Base-by-base conservation (phyloP, 35 echinoderm and acorn worm genomes). In the Apostichopus parvimensis region DNA sequence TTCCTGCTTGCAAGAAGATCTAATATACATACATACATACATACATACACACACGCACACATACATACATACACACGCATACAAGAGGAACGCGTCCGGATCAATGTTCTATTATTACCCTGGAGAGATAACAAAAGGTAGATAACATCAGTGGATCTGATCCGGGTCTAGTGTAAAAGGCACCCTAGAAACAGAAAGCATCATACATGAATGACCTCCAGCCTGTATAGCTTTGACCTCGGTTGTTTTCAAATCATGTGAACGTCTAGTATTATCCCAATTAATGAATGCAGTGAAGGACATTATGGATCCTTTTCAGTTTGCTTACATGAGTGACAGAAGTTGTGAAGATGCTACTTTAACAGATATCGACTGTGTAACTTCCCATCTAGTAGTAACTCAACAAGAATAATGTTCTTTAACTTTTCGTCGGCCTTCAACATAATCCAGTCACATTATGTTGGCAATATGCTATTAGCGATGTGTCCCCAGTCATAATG, bases 171-270 rank as follows among this genome's bases (percentile, higher is more conserved):
- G 28, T 2, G 1, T 34, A 34, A 34, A 34, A 34, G 28, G 87
- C 73, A 13, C 87, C 64, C 26, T 73, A 89, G 87, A 89, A 76
- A 75, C 26, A 68, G 9, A 77, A 54, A 13, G 52, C 77, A 53
- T 53, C 88, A n/a, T 18, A 8, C 24, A 77, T 90, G 70, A 90
- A 90, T 77, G 88, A 90, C 52, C 88, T 90, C 6, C 17, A 72
- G 18, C 88, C 22, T 54, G 88, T 90, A 34, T 34, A 14, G 88
- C 88, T 5, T 23, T 90, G 23, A 90, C 88, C 24, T 90, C 71
- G 9, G 9, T 77, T 7, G 88, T 15, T 54, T 73, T 90, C 61
- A 90, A 90, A 57, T 12, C 73, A 20, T 90, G 66, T 90, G 26
- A 90, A 23, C 71, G 88, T 54, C 28, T 75, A 6, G 70, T 77